Conservation (phyloP, 2,888 invertebrate genomes). For the Cantharis nigra region DNA sequence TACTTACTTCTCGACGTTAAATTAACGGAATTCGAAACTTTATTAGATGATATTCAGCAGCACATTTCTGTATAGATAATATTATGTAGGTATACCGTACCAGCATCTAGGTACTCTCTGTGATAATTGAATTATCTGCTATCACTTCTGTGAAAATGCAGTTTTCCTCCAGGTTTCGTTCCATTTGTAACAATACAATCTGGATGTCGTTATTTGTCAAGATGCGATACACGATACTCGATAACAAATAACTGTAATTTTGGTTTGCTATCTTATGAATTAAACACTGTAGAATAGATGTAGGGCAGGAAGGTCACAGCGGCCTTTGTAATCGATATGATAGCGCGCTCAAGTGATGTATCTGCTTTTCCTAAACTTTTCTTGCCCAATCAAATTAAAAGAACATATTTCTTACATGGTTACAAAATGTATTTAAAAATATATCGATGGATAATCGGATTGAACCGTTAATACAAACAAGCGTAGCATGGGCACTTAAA, state of each 20-base stretch:
- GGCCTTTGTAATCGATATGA: slow-evolving; percentile 19
- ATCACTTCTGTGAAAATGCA: no score
- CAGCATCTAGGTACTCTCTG: not conserved
- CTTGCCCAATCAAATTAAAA: not conserved
- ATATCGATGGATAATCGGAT: not conserved
- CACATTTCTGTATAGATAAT: not conserved
- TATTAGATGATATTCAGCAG: not conserved
- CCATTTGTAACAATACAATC: not conserved
- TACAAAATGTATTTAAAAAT: not conserved
- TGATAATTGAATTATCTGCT: not conserved
- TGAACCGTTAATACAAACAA: not conserved
- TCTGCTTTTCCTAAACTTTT: not conserved
- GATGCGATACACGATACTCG: not conserved
- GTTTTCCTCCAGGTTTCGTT: not conserved
- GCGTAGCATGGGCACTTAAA: not conserved
- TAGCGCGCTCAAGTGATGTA: slow-evolving; percentile 13
- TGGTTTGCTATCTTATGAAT: slow-evolving; percentile 1
- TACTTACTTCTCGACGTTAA: not conserved
- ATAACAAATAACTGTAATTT: not conserved
- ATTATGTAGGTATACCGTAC: not conserved
- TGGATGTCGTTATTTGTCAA: not conserved
- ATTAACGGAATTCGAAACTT: not conserved
- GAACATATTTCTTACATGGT: not conserved
- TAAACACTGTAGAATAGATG: slow-evolving; percentile 16
- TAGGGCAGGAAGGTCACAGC: slow-evolving; percentile 24